phyloP scores from a whole-genome alignment of 2,113 vertebrate genomes.

The Pteruthius melanotis region DNA sequence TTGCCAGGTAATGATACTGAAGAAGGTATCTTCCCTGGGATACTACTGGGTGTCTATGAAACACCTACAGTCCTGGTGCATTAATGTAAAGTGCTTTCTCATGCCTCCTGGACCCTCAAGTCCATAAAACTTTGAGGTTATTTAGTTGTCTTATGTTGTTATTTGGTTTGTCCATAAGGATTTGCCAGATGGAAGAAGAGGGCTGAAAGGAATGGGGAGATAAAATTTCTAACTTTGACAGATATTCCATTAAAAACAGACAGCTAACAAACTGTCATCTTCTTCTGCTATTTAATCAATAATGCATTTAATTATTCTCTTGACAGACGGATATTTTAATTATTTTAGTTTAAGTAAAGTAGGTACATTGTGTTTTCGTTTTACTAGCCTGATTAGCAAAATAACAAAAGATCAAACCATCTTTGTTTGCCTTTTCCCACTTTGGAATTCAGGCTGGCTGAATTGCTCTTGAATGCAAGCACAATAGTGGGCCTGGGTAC shows the following conservation, averaged over 20 bases:
- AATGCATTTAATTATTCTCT: neutral
- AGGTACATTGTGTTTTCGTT: neutral
- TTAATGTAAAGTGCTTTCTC: neutral
- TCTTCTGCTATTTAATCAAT: neutral
- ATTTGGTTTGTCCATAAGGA: neutral
- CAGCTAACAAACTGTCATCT: neutral
- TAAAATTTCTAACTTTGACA: neutral
- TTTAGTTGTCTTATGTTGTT: neutral
- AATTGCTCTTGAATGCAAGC: neutral
- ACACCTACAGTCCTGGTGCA: neutral
- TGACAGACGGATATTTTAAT: neutral
- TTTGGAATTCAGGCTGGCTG: neutral
- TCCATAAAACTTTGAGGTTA: neutral
- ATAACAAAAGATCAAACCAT: neutral
- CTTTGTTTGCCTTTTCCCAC: neutral
- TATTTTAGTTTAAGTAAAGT: neutral
- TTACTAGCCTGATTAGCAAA: neutral
- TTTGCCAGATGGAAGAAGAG: neutral
- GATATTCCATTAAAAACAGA: neutral
- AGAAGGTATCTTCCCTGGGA: neutral
- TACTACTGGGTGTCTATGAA: neutral
- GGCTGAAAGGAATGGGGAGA: neutral
- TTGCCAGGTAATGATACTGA: neutral
- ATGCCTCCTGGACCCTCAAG: neutral
- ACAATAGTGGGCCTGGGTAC: neutral